Conservation (phyloP, 2,888 invertebrate genomes). For the Limnephilus lunatus region DNA sequence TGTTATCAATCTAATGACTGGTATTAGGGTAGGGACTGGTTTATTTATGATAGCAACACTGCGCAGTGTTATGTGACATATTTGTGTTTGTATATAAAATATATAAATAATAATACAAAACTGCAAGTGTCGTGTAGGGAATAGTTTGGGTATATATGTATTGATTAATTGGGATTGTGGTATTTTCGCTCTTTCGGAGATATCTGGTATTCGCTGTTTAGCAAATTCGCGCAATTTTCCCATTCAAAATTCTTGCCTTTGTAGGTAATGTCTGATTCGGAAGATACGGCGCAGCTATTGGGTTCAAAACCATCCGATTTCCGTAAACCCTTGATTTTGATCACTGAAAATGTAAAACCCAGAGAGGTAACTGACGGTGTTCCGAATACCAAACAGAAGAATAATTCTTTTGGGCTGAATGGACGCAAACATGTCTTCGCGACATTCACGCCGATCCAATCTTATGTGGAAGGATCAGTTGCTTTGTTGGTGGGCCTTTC, state of each 20-base stretch:
- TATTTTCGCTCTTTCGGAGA: neutral
- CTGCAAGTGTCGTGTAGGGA: neutral
- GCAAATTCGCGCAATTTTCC: neutral
- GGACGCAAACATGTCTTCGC: constrained; percentile 50
- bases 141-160: neutral
- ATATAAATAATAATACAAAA: neutral
- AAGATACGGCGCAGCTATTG: constrained; percentile 53
- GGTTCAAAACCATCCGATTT: constrained; percentile 50
- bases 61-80: neutral
- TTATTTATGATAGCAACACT: no score
- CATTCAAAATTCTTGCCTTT: constrained; percentile 20
- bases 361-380: neutral
- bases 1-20: no score
- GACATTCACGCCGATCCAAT: constrained; percentile 37
- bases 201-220: neutral
- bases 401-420: constrained; percentile 34
- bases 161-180: neutral
- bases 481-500: constrained; percentile 42
- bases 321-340: constrained; percentile 44
- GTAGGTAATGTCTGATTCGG: constrained; percentile 55
- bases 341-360: constrained; percentile 44
- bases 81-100: neutral
- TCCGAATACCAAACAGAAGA: neutral
- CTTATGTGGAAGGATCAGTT: constrained; percentile 35
- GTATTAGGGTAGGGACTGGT: no score